Percentiles rank a stretch among this genome's conserved stretches.
Conservation (phyloP, 2,888 invertebrate species). For the Frankliniella intonsa region DNA sequence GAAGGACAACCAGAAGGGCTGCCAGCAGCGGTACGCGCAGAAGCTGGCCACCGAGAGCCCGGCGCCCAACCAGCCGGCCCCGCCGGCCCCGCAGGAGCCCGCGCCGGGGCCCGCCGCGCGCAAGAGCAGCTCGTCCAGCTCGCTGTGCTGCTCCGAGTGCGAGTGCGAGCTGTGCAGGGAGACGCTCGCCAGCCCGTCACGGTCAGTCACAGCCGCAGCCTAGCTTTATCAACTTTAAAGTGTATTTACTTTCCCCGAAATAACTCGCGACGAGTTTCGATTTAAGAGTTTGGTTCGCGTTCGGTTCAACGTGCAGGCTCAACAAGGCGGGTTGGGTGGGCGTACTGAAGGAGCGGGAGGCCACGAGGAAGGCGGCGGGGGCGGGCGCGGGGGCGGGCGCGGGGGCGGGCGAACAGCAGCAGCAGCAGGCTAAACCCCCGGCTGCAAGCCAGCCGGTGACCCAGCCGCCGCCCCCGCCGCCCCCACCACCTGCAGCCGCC, state of each 20-base stretch:
- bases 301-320: background rate
- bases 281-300: no score
- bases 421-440: background rate
- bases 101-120: background rate
- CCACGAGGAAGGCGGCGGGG: background rate
- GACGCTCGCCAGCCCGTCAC: background rate
- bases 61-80: background rate
- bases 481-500: background rate
- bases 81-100: background rate
- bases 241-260: no score
- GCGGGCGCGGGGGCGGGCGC: no score
- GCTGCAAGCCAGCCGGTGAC: background rate
- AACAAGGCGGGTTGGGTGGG: background rate
- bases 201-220: no score
- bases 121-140: background rate
- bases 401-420: background rate
- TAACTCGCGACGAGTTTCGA: no score
- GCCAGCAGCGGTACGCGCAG: conserved; percentile 13
- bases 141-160: background rate
- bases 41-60: conserved; percentile 1
- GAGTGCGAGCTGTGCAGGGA: background rate
- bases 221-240: no score
- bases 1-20: conserved; percentile 18
- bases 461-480: background rate
- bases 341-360: background rate